Percentiles rank a stretch among this genome's conserved stretches.
These are phyloP conservation scores for Tetrao urogallus DNA, from an alignment of 2,113 vertebrate genomes.

Conservation along the genomic window DNA sequence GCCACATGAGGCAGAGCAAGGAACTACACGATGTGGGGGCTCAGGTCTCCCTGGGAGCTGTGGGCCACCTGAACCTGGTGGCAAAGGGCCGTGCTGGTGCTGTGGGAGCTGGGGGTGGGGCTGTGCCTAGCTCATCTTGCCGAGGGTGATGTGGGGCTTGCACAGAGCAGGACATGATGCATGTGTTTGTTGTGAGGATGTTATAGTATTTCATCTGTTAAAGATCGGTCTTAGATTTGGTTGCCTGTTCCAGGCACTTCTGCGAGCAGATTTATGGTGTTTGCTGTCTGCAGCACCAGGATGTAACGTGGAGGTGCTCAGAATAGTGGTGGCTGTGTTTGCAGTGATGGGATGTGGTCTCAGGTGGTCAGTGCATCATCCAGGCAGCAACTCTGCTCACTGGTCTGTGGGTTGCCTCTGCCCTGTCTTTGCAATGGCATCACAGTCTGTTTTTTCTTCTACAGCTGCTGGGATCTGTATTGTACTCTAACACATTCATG, in stretches of 20 bases:
- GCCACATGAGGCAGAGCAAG: rapidly evolving
- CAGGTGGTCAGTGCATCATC: rapidly evolving
- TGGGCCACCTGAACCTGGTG: background rate
- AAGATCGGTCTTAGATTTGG: background rate
- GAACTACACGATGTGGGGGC: rapidly evolving
- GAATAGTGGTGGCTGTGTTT: background rate
- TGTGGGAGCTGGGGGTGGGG: background rate
- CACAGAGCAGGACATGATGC: background rate
- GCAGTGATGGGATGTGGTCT: rapidly evolving
- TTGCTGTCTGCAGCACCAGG: background rate
- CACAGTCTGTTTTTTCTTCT: background rate
- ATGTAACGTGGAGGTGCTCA: rapidly evolving
- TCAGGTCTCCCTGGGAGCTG: background rate
- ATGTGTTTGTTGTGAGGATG: background rate
- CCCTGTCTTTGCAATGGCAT: background rate
- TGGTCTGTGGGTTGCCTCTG: background rate
- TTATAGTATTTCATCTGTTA: too few species aligned
- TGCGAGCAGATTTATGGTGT: background rate
- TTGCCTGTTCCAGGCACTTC: background rate
- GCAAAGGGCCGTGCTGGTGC: background rate
- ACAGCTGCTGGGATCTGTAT: background rate
- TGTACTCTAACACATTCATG: background rate
- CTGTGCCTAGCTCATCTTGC: background rate
- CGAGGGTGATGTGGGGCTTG: rapidly evolving
- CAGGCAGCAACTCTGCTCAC: background rate